phyloP scores from a whole-genome alignment of 64 coral and sea anemone genomes.

The Astreopora myriophthalma region DNA sequence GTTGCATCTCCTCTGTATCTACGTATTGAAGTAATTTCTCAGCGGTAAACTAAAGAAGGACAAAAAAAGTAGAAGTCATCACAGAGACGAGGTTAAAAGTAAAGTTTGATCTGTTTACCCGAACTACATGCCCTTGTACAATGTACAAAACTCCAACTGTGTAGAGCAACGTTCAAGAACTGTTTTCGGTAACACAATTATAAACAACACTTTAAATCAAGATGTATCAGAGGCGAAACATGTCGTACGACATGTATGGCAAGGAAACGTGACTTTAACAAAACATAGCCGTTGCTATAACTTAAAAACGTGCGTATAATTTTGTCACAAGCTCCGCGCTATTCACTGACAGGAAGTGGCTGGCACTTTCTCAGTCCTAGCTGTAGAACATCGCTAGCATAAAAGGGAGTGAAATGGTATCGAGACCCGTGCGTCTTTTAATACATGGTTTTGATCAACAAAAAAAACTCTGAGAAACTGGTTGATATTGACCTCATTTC shows the following conservation, averaged over 20 bases:
- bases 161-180: not conserved
- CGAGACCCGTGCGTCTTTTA: constrained; percentile 2
- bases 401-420: not conserved
- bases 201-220: constrained; percentile 28
- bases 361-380: not conserved
- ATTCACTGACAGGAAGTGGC: constrained; percentile 34
- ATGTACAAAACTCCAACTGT: not conserved
- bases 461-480: not conserved
- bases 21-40: not conserved
- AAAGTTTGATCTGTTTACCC: not conserved
- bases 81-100: not conserved
- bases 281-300: not conserved
- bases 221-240: not conserved
- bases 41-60: not conserved
- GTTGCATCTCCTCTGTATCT: not conserved
- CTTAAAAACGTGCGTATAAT: not conserved
- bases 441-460: not conserved
- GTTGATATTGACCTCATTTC: not conserved
- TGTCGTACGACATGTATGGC: not conserved
- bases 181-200: constrained; percentile 38
- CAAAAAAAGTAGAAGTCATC: not conserved
- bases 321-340: not conserved
- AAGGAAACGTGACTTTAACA: not conserved
- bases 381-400: not conserved
- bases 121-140: not conserved